phyloP scores from a whole-genome alignment of 2,113 vertebrate species.

The Eira barbara region DNA sequence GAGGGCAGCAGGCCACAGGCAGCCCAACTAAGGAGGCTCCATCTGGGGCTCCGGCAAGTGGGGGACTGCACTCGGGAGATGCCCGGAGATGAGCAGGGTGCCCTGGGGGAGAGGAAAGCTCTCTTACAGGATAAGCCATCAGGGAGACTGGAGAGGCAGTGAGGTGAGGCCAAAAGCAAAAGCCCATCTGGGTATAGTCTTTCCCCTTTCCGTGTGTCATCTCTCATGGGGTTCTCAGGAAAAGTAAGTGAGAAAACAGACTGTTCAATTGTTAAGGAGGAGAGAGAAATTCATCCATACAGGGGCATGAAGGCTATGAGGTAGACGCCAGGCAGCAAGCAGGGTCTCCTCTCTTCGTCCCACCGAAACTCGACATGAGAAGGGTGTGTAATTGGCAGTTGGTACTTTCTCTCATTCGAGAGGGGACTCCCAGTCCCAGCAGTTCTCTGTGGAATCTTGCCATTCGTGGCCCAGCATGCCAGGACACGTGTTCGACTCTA shows the following conservation, averaged over 20 bases:
- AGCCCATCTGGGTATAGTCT: neutral
- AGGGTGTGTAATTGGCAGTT: rapidly evolving
- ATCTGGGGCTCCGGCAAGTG: neutral
- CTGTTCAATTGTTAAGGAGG: too few relatives aligned
- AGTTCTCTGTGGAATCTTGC: neutral
- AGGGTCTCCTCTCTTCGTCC: rapidly evolving
- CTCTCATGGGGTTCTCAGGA: neutral
- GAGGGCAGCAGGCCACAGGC: neutral
- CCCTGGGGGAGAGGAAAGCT: too few relatives aligned
- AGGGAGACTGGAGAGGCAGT: too few relatives aligned
- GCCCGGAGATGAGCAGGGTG: too few relatives aligned
- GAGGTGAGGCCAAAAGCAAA: too few relatives aligned
- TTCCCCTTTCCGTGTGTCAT: neutral
- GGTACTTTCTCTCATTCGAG: neutral
- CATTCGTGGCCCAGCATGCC: neutral
- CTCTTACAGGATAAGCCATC: too few relatives aligned
- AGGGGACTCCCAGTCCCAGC: neutral
- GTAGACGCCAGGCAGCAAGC: rapidly evolving
- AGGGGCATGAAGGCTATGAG: rapidly evolving
- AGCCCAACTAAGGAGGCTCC: too few relatives aligned
- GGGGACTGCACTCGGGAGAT: neutral
- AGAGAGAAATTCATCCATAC: neutral
- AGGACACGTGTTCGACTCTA: rapidly evolving
- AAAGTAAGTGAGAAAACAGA: neutral
- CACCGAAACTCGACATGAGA: neutral